phyloP scores from a whole-genome alignment of 2,797 vertebrate species.

The Dallia pectoralis region DNA sequence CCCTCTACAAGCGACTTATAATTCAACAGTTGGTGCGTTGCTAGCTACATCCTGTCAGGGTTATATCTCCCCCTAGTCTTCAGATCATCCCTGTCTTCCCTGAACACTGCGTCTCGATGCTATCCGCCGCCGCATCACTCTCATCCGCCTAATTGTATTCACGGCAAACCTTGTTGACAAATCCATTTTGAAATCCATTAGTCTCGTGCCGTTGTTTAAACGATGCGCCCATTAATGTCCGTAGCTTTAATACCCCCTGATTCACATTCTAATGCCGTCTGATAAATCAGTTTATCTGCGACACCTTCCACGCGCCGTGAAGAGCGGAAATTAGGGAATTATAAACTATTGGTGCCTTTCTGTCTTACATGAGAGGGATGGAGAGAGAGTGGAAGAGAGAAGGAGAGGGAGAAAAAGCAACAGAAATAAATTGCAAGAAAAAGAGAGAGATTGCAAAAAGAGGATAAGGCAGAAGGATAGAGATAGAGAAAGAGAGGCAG shows the following conservation, averaged over 20 bases:
- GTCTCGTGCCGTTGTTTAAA: constrained; percentile 76
- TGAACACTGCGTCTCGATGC: not conserved
- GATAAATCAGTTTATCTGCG: constrained; percentile 81
- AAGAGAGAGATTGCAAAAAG: not conserved
- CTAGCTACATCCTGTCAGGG: too few relatives aligned
- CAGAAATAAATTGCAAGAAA: constrained; percentile 24
- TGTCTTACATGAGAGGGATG: constrained; percentile 36
- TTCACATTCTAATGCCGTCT: constrained; percentile 76
- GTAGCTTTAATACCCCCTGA: constrained; percentile 71
- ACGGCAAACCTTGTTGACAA: constrained; percentile 74
- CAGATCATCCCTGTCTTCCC: not conserved
- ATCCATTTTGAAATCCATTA: constrained; percentile 82
- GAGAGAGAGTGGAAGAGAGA: constrained; percentile 37
- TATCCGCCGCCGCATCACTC: constrained; percentile 44
- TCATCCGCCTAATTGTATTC: constrained; percentile 76
- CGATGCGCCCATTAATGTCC: constrained; percentile 76
- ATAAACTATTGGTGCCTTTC: constrained; percentile 71
- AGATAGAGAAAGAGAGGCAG: constrained; percentile 1
- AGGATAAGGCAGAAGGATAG: constrained; percentile 22
- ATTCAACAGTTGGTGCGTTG: not conserved
- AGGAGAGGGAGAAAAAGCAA: constrained; percentile 48
- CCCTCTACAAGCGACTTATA: not conserved
- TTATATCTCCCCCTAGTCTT: not conserved
- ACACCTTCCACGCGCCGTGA: constrained; percentile 72
- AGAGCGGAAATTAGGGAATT: constrained; percentile 79